phyloP scores from a whole-genome alignment of 2,797 vertebrate species.

The Scomberomorus guttatus region DNA sequence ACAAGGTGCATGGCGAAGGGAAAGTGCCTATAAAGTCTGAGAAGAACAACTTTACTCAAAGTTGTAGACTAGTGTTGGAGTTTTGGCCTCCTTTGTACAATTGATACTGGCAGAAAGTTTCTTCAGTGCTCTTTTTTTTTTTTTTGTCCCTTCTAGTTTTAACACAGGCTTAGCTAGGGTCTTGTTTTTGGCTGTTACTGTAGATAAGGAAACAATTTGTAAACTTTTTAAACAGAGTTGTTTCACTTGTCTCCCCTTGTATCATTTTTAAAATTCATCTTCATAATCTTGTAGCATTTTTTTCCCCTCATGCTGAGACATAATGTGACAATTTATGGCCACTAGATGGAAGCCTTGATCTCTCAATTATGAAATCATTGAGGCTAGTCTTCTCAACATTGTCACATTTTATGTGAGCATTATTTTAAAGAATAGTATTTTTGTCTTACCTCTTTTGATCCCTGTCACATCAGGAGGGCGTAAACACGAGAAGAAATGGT shows the following conservation, averaged over 20 bases:
- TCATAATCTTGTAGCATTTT: background rate
- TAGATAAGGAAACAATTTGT: background rate
- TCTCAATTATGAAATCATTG: background rate
- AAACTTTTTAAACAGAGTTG: background rate
- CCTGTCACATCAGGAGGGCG: constrained; percentile 85
- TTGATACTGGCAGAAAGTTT: too few relatives aligned
- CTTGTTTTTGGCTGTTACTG: background rate
- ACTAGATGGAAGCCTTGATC: constrained; percentile 20
- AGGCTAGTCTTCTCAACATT: background rate
- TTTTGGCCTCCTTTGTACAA: too few relatives aligned
- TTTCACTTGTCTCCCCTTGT: background rate
- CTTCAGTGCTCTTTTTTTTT: background rate
- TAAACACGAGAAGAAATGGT: constrained; percentile 71
- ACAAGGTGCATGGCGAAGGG: too few relatives aligned
- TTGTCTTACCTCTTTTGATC: constrained; percentile 95
- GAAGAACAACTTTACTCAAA: too few relatives aligned
- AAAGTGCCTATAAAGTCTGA: too few relatives aligned
- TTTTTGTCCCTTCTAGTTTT: background rate
- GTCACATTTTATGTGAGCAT: constrained; percentile 3
- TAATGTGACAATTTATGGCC: constrained; percentile 5
- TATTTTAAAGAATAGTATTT: background rate
- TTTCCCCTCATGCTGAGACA: background rate
- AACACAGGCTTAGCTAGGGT: background rate
- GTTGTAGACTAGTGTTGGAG: too few relatives aligned
- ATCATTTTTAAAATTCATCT: background rate